Evolutionary conservation across 2,888 invertebrate genomes (phyloP), one percentile per base, ranked within the genome.

Genomic region (Coleophora deauratella): DNA sequence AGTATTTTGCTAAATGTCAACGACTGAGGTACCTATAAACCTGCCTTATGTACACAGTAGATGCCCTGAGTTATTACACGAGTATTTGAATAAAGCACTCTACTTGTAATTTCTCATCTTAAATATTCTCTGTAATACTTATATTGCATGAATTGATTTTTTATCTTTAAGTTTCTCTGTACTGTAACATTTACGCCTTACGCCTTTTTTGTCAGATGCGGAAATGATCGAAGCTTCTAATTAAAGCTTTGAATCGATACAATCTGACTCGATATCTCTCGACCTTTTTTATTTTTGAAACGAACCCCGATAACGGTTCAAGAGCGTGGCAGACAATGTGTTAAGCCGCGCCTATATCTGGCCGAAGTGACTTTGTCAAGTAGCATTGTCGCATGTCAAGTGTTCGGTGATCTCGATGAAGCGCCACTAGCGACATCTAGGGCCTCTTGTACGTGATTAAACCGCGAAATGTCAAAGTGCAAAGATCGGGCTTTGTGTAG

Each of bases 391-490:
- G 68, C 21, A 68, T 80, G 81, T 81, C 81, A 77, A 82, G 78
- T 57, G 66, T 49, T 66, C 57, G 53, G 68, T 67, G 71, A 75
- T 71, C 74, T 64, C 56, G 57, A 56, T 57, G 54, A 54, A 65
- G 52, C 62, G 63, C 64, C 66, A 61, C 68, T 63, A 66, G 61
- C 64, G 68, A 68, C 64, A 21, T 21, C 21, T 21, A 21, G 21
- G 21, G 21, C 21, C 67, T 70, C 67, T 73, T 75, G 76, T 74
- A 81, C 85, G 84, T 85, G 85, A 86, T 84, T 80, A 82, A 76
- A 81, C 72, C 77, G 76, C 72, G 69, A 80, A 77, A 85, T 84
- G 86, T 85, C 86, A 86, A 73, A 85, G 86, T 78, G 84, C 82
- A 85, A 77, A 80, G 82, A 79, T 84, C 79, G 74, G 72, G 62